Base-by-base conservation (phyloP, 1,140 invertebrate genomes). In the Heliothis subflexa region DNA sequence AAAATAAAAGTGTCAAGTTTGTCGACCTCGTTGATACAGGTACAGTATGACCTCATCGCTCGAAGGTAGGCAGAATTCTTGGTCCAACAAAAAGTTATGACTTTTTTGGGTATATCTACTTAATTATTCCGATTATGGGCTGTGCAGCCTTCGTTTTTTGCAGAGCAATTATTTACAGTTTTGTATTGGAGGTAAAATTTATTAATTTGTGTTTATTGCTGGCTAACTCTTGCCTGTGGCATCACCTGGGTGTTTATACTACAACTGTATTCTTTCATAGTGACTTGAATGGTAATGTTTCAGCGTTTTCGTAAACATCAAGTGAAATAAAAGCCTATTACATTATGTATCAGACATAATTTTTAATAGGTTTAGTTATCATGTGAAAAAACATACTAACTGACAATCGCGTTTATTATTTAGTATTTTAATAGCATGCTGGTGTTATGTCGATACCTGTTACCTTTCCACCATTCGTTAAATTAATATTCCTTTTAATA, bases 111-210 rank as follows among this genome's bases (percentile, higher is more conserved):
- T 59, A 28, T 59, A 28, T 28, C 21, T 59, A 59, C 57, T 61
- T 61, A 61, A 61, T 61, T 61, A 61, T 61, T 28, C 57, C 28
- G 57, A 28, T 61, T 61, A 61, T 61, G 57, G 25, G 11, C 16
- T 14, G n/a, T 33, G 28, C 2, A 64, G n/a, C 61, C 28, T 64
- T 45, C 33, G 61, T 64, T 64, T 64, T 45, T 64, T 64, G 33
- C n/a, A 10, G 10, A 14, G 40, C 9, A 14, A 16, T 64, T 18
- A 45, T 64, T 64, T 64, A 45, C 28, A 45, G 40, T 40, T 64
- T 40, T 64, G 33, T 11, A 16, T 64, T 12, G 9, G 61, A 45
- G 57, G 28, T 61, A 64, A 64, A 45, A 45, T 64, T 33, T 33
- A 28, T 28, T 28, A 61, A 61, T 28, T 61, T 33, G 13, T n/a